Percentiles rank a stretch among this genome's conserved stretches.
These are phyloP conservation scores for Volucella inanis DNA, from an alignment of 2,888 invertebrate species.

Conservation along the genomic window DNA sequence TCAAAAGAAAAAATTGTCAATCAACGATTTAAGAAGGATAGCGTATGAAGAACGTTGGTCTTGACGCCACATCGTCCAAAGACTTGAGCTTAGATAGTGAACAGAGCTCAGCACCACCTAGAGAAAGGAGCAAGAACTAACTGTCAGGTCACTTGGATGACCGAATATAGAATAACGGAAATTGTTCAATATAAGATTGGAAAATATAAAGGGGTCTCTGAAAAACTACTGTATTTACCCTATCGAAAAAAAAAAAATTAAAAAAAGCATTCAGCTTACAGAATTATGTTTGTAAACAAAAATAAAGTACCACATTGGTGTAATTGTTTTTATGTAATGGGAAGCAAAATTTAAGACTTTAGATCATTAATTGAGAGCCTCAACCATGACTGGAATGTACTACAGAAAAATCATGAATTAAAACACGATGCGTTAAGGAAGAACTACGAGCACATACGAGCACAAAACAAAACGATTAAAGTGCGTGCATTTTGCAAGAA, in stretches of 20 bases:
- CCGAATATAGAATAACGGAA: too few relatives aligned
- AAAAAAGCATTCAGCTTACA: background rate
- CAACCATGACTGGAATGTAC: background rate
- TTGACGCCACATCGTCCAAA: too few relatives aligned
- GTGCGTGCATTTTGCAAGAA: constrained; percentile 45
- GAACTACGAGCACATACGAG: background rate
- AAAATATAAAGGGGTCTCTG: background rate
- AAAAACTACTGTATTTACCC: background rate
- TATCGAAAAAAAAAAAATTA: background rate
- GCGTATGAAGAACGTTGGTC: too few relatives aligned
- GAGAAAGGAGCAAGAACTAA: too few relatives aligned
- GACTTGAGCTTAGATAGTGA: too few relatives aligned
- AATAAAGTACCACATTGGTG: background rate
- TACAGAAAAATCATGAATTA: constrained; percentile 18
- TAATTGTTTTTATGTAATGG: background rate
- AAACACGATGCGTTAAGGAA: constrained; percentile 3
- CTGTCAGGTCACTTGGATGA: too few relatives aligned
- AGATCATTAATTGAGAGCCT: too few relatives aligned
- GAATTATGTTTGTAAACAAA: constrained; percentile 5
- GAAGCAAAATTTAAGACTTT: background rate
- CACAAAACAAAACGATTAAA: constrained; percentile 20
- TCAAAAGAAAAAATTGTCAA: too few relatives aligned
- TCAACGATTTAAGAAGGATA: too few relatives aligned
- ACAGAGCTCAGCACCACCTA: too few relatives aligned
- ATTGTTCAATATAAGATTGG: too few relatives aligned